Percentiles rank a stretch among this genome's conserved stretches.
phyloP scores from a whole-genome alignment of 2,888 invertebrate genomes.

The Lasioglossum morio region DNA sequence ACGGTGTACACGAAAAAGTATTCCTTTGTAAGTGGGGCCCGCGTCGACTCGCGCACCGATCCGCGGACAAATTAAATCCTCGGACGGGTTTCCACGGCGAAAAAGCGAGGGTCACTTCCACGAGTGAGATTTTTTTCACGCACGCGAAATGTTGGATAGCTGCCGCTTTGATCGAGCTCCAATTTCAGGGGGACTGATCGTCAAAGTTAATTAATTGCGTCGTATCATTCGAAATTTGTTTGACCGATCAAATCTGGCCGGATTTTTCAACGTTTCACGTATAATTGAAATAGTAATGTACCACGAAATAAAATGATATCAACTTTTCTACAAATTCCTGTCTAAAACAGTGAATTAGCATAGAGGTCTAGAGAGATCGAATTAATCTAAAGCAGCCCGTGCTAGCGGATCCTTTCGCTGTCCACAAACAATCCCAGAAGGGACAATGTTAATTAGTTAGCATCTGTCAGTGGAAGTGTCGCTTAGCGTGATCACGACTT shows the following conservation, averaged over 20 bases:
- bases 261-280: background rate
- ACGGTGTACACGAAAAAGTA: background rate
- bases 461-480: conserved; percentile 32
- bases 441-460: background rate
- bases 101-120: background rate
- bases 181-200: background rate
- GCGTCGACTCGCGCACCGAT: background rate
- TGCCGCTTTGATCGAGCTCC: conserved; percentile 11
- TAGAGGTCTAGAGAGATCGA: background rate
- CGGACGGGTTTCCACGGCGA: background rate
- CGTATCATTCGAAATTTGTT: background rate
- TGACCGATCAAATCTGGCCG: background rate
- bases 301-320: background rate
- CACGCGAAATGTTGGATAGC: background rate
- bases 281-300: background rate
- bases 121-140: background rate
- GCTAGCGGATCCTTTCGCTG: background rate
- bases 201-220: background rate
- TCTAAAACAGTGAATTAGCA: background rate
- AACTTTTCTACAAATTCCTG: background rate
- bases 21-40: background rate
- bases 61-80: conserved; percentile 17
- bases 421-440: conserved; percentile 3
- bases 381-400: background rate
- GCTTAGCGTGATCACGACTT: conserved; percentile 6